Conservation (phyloP, 2,113 vertebrate genomes). For the Orthonyx spaldingii region DNA sequence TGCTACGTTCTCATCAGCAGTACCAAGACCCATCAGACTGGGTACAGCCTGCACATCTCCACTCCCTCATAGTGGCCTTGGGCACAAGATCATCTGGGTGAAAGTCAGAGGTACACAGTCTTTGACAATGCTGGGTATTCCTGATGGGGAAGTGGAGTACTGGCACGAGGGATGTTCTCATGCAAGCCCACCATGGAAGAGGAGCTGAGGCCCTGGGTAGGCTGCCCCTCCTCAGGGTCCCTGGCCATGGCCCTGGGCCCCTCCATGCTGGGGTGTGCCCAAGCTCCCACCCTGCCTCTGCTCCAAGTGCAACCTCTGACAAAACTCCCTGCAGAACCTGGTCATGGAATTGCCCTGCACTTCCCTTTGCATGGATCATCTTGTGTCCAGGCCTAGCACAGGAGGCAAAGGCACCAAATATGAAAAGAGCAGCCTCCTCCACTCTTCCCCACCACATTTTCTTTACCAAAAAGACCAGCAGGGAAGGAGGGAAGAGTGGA, state of each 20-base stretch:
- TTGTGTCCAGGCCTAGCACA: rapidly evolving
- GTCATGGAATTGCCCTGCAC: rapidly evolving
- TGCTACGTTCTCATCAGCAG: not conserved
- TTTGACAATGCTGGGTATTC: not conserved
- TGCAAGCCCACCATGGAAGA: no score
- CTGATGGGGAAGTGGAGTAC: not conserved
- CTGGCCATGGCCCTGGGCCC: no score
- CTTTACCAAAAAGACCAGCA: not conserved
- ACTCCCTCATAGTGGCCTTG: not conserved
- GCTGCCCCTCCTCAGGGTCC: not conserved
- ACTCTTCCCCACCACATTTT: not conserved
- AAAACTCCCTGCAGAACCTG: rapidly evolving
- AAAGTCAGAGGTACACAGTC: not conserved
- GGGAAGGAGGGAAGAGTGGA: not conserved
- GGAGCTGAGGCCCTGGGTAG: not conserved
- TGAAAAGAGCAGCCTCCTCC: not conserved
- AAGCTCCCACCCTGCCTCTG: rapidly evolving
- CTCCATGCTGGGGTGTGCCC: no score
- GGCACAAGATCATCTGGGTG: no score
- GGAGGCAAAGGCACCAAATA: not conserved
- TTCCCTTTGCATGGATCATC: rapidly evolving
- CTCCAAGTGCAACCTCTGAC: not conserved
- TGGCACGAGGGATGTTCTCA: not conserved
- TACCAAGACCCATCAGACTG: not conserved
- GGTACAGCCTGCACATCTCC: no score